These are phyloP conservation scores for Pangasius larnaudii DNA, from an alignment of 2,797 vertebrate genomes.

Conservation along the genomic window DNA sequence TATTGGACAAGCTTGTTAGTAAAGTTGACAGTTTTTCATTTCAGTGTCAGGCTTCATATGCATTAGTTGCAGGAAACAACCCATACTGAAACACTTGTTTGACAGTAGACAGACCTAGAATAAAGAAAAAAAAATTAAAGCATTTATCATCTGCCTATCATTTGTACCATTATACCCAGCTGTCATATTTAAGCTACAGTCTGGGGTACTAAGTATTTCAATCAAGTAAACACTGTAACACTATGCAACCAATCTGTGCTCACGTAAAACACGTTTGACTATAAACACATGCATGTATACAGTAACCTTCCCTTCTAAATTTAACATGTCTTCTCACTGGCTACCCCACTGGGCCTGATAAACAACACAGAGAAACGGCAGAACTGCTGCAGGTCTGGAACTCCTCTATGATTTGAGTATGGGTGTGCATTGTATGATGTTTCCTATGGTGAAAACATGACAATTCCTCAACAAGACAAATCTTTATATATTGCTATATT, in stretches of 20 bases:
- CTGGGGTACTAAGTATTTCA: background rate
- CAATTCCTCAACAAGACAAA: background rate
- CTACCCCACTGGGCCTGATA: slow-evolving; percentile 14
- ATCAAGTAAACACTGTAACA: slow-evolving; percentile 24
- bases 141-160: background rate
- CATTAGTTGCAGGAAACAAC: background rate
- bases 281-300: slow-evolving; percentile 18
- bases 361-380: slow-evolving; percentile 8
- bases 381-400: background rate
- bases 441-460: background rate
- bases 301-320: slow-evolving; percentile 39
- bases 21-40: background rate
- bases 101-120: background rate
- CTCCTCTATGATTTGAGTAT: background rate
- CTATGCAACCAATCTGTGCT: slow-evolving; percentile 21
- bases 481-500: background rate
- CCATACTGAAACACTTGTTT: background rate
- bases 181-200: background rate
- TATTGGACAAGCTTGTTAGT: background rate
- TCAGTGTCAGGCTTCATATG: background rate
- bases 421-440: background rate
- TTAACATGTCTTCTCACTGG: slow-evolving; percentile 22
- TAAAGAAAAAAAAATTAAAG: background rate
- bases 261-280: background rate
- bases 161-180: background rate